Evolutionary conservation across 2,888 invertebrate genomes (phyloP).

Genomic region (Drosophila glabriapex): DNA sequence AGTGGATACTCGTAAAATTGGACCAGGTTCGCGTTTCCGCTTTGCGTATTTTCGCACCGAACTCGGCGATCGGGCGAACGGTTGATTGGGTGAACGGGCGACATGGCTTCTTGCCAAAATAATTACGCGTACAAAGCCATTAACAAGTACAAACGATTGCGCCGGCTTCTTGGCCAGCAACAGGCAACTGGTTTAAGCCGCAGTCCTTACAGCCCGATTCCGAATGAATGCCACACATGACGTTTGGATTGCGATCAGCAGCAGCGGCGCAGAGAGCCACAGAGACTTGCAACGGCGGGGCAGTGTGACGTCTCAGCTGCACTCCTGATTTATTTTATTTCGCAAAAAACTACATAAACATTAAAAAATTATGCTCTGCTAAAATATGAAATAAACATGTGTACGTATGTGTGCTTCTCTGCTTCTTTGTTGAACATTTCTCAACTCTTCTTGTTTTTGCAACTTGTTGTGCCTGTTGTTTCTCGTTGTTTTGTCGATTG

Average conservation of each 20-base stretch:
- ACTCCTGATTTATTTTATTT: constrained; percentile 77
- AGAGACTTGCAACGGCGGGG: constrained; percentile 11
- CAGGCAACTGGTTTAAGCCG: constrained; percentile 58
- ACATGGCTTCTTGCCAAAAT: constrained; percentile 77
- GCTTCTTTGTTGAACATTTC: constrained; percentile 27
- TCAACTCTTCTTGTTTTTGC: constrained; percentile 26
- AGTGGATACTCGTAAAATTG: constrained; percentile 39
- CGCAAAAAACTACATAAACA: constrained; percentile 73
- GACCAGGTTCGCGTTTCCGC: constrained; percentile 56
- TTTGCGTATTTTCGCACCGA: constrained; percentile 47
- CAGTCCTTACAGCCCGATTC: constrained; percentile 35
- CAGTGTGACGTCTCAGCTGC: constrained; percentile 64
- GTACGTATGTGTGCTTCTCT: constrained; percentile 24
- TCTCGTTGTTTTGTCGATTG: constrained; percentile 44
- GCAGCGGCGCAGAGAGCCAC: constrained; percentile 2
- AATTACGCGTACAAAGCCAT: constrained; percentile 80
- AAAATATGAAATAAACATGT: constrained; percentile 76
- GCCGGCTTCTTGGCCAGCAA: constrained; percentile 58
- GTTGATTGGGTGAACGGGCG: constrained; percentile 29
- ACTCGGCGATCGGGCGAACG: constrained; percentile 12
- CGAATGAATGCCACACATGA: constrained; percentile 78
- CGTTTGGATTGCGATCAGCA: constrained; percentile 57
- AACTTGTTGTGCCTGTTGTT: constrained; percentile 43
- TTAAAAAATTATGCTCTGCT: constrained; percentile 71
- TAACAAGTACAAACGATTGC: constrained; percentile 80